These are phyloP conservation scores for Drosophila ananassae DNA, from an alignment of 1,140 invertebrate genomes.

Conservation along the genomic window DNA sequence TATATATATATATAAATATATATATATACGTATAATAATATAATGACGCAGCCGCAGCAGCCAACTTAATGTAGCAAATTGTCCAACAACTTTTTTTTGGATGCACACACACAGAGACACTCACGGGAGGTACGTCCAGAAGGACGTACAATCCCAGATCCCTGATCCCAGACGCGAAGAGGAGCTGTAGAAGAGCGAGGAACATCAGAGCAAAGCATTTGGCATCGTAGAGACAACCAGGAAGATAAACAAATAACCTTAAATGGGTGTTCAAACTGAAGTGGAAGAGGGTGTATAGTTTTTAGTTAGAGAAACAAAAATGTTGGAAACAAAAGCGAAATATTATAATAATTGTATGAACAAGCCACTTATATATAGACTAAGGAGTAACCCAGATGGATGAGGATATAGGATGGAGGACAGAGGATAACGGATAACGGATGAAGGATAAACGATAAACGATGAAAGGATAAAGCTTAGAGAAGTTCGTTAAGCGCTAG, in stretches of 20 bases:
- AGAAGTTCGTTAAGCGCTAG: conserved; percentile 70
- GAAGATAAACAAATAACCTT: not conserved
- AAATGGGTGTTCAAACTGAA: conserved; percentile 46
- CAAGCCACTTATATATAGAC: conserved; percentile 53
- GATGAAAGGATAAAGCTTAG: conserved; percentile 15
- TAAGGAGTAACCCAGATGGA: conserved; percentile 35
- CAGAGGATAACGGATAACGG: conserved; percentile 1
- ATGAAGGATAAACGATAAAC: not conserved
- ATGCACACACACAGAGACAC: conserved; percentile 19
- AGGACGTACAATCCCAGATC: conserved; percentile 8
- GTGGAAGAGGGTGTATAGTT: conserved; percentile 74
- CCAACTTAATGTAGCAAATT: conserved; percentile 62
- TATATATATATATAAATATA: too few species aligned
- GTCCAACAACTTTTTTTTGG: conserved; percentile 38
- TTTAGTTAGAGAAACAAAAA: conserved; percentile 69
- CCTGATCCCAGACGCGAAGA: not conserved
- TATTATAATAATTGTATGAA: conserved; percentile 28
- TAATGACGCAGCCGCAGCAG: conserved; percentile 52
- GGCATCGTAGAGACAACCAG: conserved; percentile 22
- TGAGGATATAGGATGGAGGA: conserved; percentile 3
- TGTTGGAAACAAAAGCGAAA: conserved; percentile 20
- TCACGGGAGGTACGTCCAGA: conserved; percentile 4
- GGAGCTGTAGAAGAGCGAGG: conserved; percentile 2
- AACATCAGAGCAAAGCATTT: conserved; percentile 42
- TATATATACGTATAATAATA: conserved; percentile 14